Conservation (phyloP, 1,140 invertebrate genomes). For the Anagrus nilaparvatae region DNA sequence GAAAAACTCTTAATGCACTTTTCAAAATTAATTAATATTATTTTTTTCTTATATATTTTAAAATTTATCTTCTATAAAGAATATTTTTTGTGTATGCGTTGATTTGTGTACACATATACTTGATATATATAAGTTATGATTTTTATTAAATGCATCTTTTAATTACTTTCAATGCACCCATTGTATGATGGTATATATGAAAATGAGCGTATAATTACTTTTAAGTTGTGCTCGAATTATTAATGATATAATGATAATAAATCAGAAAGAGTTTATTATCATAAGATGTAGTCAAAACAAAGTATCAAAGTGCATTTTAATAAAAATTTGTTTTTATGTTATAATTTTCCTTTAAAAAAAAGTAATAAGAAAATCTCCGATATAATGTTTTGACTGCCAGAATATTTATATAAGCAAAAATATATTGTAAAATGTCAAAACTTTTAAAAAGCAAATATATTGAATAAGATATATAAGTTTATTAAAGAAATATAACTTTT, state of each 20-base stretch:
- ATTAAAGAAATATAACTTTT: conserved; percentile 33
- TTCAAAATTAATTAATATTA: not conserved
- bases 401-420: conserved; percentile 15
- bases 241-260: not conserved
- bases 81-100: too few relatives aligned
- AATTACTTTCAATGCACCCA: too few relatives aligned
- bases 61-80: too few relatives aligned
- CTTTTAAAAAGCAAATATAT: conserved; percentile 7
- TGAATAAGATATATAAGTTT: conserved; percentile 27
- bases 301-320: conserved; percentile 7
- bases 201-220: too few relatives aligned
- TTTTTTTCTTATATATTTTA: too few relatives aligned
- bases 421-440: conserved; percentile 11
- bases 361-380: conserved; percentile 8
- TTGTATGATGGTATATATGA: too few relatives aligned
- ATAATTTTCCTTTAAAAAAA: conserved; percentile 4
- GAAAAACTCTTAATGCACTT: not conserved
- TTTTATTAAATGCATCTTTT: too few relatives aligned
- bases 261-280: too few relatives aligned
- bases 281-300: conserved; percentile 11
- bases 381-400: conserved; percentile 13
- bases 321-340: conserved; percentile 6
- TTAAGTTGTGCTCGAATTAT: too few relatives aligned
- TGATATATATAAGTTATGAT: too few relatives aligned
- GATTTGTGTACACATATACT: too few relatives aligned